These are phyloP conservation scores for Phaedon cochleariae DNA, from an alignment of 2,888 invertebrate species.

Conservation along the genomic window DNA sequence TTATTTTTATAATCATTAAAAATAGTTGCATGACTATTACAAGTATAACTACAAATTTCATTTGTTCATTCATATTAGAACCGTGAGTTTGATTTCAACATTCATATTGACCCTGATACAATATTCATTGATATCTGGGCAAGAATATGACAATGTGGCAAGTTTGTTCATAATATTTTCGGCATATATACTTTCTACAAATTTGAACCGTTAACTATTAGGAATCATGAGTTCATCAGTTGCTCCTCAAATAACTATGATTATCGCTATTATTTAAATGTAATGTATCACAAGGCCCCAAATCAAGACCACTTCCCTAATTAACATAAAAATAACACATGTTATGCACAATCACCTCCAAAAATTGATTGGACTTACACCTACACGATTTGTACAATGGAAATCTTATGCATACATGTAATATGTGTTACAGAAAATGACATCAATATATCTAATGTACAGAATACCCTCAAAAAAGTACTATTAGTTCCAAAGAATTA, in stretches of 20 bases:
- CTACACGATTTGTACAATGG: slow-evolving; percentile 27
- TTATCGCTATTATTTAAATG: background rate
- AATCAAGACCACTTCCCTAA: slow-evolving; percentile 2
- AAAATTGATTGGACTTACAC: slow-evolving; percentile 19
- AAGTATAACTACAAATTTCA: slow-evolving; percentile 12
- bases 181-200: background rate
- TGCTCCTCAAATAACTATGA: background rate
- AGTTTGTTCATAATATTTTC: background rate
- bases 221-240: background rate
- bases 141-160: background rate
- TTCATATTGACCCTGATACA: background rate
- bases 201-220: background rate
- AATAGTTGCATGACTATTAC: slow-evolving; percentile 40
- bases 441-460: too few relatives aligned
- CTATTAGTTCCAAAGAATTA: background rate
- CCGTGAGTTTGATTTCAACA: background rate
- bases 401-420: too few relatives aligned
- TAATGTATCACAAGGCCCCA: slow-evolving; percentile 2
- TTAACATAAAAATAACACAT: background rate
- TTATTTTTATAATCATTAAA: slow-evolving; percentile 32
- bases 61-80: background rate
- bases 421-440: too few relatives aligned
- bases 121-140: background rate
- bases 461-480: too few relatives aligned
- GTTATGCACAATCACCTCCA: background rate